These are phyloP conservation scores for Brienomyrus brachyistius DNA, from an alignment of 2,113 vertebrate genomes.

Conservation along the genomic window DNA sequence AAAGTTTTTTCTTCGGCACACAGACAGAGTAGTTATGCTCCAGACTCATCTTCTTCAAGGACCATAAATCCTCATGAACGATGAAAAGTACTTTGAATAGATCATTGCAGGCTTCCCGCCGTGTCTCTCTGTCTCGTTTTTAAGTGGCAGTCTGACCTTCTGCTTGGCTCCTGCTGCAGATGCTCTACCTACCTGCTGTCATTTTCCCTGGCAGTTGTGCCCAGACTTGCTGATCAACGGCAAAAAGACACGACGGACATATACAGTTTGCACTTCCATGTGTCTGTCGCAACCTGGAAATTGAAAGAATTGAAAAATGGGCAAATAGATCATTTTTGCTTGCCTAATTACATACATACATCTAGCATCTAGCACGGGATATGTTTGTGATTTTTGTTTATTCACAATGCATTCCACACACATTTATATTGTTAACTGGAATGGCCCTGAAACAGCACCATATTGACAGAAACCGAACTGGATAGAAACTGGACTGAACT, in stretches of 20 bases:
- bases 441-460: not conserved
- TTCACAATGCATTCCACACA: not conserved
- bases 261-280: not conserved
- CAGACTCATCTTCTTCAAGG: slow-evolving; percentile 74
- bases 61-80: slow-evolving; percentile 69
- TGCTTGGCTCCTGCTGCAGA: slow-evolving; percentile 66
- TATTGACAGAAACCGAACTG: not conserved
- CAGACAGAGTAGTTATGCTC: slow-evolving; percentile 70
- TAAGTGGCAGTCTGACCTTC: slow-evolving; percentile 68
- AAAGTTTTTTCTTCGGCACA: slow-evolving; percentile 61
- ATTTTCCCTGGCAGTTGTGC: slow-evolving; percentile 56
- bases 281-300: not conserved
- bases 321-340: not conserved
- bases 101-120: slow-evolving; percentile 67
- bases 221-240: slow-evolving; percentile 67
- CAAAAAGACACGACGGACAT: slow-evolving; percentile 59
- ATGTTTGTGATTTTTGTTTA: not conserved
- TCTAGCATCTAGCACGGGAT: not conserved
- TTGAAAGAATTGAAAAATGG: not conserved
- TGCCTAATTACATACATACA: not conserved
- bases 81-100: slow-evolving; percentile 68
- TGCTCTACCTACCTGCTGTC: slow-evolving; percentile 53
- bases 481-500: not conserved
- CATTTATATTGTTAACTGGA: not conserved
- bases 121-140: slow-evolving; percentile 43